Percentiles rank a stretch among this genome's conserved stretches.
phyloP scores from a whole-genome alignment of 37 sponge, comb jelly and placozoan species.

The Amphimedon queenslandica region DNA sequence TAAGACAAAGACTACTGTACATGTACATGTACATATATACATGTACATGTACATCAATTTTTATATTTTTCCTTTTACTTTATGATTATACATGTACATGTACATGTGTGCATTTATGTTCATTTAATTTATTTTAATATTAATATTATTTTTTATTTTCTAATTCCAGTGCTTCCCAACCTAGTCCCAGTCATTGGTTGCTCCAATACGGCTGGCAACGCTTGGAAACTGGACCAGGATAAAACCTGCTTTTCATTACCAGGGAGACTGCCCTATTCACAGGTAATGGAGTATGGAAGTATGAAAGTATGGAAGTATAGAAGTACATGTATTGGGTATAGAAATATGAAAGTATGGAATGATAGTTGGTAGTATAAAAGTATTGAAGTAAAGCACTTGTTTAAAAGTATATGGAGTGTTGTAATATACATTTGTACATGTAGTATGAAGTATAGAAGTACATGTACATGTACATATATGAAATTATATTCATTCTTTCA shows the following conservation, averaged over 20 bases:
- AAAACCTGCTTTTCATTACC: slow-evolving; percentile 41
- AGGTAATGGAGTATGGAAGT: no score
- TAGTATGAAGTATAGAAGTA: background rate
- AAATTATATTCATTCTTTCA: background rate
- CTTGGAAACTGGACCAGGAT: slow-evolving; percentile 51
- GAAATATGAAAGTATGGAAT: no score
- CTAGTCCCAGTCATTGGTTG: slow-evolving; percentile 50
- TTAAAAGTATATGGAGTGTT: background rate
- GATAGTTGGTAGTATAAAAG: no score
- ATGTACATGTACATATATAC: no score
- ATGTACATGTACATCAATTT: background rate
- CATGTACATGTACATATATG: background rate
- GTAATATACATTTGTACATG: background rate
- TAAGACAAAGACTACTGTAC: no score
- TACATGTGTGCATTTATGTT: background rate
- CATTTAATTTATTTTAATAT: background rate
- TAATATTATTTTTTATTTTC: background rate
- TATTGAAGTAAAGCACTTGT: no score
- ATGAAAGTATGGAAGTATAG: no score
- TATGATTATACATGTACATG: background rate
- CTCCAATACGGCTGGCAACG: slow-evolving; percentile 35
- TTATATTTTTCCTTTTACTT: background rate
- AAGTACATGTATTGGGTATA: no score
- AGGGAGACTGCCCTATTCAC: slow-evolving; percentile 63
- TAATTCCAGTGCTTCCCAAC: slow-evolving; percentile 39